A percentile compares a stretch with the other conserved stretches of the same genome.
These are phyloP conservation scores for Heterotis niloticus DNA, from an alignment of 2,113 vertebrate species.

Conservation along the genomic window DNA sequence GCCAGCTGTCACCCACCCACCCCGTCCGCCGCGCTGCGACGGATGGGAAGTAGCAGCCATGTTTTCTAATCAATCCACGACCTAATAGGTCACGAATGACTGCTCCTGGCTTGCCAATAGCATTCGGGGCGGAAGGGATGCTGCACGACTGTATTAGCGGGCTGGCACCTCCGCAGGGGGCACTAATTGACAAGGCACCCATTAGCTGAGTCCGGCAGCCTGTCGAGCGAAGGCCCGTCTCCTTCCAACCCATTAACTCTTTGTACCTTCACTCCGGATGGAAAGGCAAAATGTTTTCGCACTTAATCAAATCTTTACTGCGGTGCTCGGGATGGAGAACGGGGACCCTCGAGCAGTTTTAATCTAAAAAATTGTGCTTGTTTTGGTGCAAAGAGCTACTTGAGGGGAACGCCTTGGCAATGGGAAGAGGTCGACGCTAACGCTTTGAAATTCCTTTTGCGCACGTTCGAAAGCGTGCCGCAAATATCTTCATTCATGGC, in stretches of 20 bases:
- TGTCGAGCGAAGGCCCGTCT: constrained; percentile 21
- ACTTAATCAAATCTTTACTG: constrained; percentile 29
- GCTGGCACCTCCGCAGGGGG: constrained; percentile 14
- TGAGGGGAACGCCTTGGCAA: constrained; percentile 40
- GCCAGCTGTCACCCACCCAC: constrained; percentile 63
- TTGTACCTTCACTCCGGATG: constrained; percentile 30
- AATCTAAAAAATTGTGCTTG: constrained; percentile 35
- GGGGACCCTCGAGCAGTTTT: constrained; percentile 38
- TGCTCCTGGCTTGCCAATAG: constrained; percentile 61
- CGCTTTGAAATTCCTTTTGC: constrained; percentile 57
- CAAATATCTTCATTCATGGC: no score
- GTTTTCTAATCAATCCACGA: constrained; percentile 66
- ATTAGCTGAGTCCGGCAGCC: constrained; percentile 33
- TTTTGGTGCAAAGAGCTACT: constrained; percentile 47
- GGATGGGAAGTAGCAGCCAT: constrained; percentile 61
- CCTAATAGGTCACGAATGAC: constrained; percentile 72
- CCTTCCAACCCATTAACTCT: constrained; percentile 24
- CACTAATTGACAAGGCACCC: constrained; percentile 36
- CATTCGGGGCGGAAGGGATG: constrained; percentile 44
- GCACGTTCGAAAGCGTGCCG: constrained; percentile 38
- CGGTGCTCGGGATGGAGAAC: neutral
- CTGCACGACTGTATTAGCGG: constrained; percentile 41
- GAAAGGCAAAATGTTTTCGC: constrained; percentile 25
- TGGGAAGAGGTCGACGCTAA: constrained; percentile 48
- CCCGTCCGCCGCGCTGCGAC: constrained; percentile 45